Evolutionary conservation across 2,797 vertebrate species (phyloP).

Genomic region (Microctenopoma steveboyesi): DNA sequence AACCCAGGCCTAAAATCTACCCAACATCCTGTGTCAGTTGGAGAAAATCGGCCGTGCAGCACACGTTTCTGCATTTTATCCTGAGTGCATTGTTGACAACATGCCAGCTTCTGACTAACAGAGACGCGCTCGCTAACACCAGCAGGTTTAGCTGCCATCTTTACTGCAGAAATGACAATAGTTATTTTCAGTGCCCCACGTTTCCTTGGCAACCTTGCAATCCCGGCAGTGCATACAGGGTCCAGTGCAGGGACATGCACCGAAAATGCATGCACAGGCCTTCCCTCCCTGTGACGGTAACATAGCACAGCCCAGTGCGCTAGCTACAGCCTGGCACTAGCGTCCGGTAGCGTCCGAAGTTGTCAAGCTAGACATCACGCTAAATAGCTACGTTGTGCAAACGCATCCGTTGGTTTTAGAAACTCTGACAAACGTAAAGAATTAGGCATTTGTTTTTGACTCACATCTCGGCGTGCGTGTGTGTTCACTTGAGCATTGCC

Average conservation of each 20-base stretch:
- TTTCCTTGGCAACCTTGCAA: conserved; percentile 55
- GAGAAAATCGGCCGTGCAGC: neutral
- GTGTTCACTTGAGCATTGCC: conserved; percentile 51
- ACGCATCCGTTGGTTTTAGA: neutral
- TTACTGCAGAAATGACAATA: neutral
- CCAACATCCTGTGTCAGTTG: neutral
- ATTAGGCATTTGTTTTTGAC: neutral
- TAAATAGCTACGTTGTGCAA: neutral
- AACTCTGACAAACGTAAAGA: neutral
- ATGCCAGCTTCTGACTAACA: conserved; percentile 24
- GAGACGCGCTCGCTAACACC: conserved; percentile 13
- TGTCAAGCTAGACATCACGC: neutral
- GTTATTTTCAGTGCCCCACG: conserved; percentile 6
- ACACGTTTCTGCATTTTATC: neutral
- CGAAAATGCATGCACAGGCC: conserved; percentile 59
- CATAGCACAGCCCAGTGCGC: conserved; percentile 32
- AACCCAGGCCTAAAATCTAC: conserved; percentile 6
- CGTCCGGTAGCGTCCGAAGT: conserved; percentile 19
- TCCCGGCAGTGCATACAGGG: conserved; percentile 35
- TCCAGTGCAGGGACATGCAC: conserved; percentile 69
- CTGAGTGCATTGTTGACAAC: conserved; percentile 40
- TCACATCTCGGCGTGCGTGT: neutral
- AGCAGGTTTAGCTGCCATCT: neutral
- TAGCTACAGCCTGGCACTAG: conserved; percentile 32
- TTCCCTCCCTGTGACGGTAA: conserved; percentile 29